Percentiles rank a stretch among this genome's conserved stretches.
phyloP scores from a whole-genome alignment of 2,888 invertebrate species.

The Vanessa cardui region DNA sequence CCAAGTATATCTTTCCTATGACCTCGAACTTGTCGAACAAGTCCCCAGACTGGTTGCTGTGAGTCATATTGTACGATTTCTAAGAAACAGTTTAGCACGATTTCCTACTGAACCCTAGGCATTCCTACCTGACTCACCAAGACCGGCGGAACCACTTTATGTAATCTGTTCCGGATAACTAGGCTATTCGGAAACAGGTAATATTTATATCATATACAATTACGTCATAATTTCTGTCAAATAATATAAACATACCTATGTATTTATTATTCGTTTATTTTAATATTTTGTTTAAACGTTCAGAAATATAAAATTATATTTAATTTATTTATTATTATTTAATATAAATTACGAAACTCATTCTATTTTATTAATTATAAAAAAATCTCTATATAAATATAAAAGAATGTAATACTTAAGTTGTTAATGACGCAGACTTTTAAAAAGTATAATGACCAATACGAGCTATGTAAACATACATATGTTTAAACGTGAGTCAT shows the following conservation, averaged over 20 bases:
- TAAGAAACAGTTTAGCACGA: conserved; percentile 65
- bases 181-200: conserved; percentile 40
- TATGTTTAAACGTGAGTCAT: conserved; percentile 48
- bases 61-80: conserved; percentile 56
- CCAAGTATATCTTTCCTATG: conserved; percentile 56
- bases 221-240: background rate
- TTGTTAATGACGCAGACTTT: conserved; percentile 58
- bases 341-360: too few species aligned
- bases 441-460: conserved; percentile 63
- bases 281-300: too few species aligned
- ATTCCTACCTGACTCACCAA: conserved; percentile 47
- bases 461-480: conserved; percentile 44
- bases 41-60: conserved; percentile 25
- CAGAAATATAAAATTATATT: too few species aligned
- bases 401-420: conserved; percentile 38
- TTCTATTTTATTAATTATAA: too few species aligned
- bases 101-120: conserved; percentile 59
- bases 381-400: too few species aligned
- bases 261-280: background rate
- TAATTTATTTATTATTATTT: too few species aligned
- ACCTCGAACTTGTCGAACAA: conserved; percentile 72
- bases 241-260: background rate
- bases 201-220: conserved; percentile 43
- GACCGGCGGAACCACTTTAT: conserved; percentile 28
- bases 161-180: conserved; percentile 24